Evolutionary conservation across 2,888 invertebrate genomes (phyloP).

Genomic region (Omphaloscelis lunosa): DNA sequence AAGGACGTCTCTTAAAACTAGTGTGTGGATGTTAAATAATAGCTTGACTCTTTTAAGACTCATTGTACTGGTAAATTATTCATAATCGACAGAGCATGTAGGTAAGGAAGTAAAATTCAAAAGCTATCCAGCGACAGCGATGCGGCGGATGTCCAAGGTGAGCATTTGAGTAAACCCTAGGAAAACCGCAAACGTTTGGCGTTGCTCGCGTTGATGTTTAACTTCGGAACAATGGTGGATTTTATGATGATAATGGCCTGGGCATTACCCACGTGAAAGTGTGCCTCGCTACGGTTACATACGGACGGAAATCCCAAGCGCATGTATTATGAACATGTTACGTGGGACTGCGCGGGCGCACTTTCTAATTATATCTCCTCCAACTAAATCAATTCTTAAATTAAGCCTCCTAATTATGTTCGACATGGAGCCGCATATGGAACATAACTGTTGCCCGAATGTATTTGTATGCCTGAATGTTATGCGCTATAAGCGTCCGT

Average conservation of each 20-base stretch:
- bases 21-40: conserved; percentile 24
- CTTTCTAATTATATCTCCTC: conserved; percentile 75
- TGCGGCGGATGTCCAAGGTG: conserved; percentile 27
- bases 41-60: neutral
- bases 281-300: conserved; percentile 70
- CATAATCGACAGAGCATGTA: neutral
- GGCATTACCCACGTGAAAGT: conserved; percentile 85
- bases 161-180: conserved; percentile 55
- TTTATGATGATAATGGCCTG: conserved; percentile 66
- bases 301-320: conserved; percentile 79
- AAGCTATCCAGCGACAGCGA: conserved; percentile 2
- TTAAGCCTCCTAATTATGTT: conserved; percentile 40
- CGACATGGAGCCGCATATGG: conserved; percentile 25
- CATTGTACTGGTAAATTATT: neutral
- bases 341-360: conserved; percentile 68
- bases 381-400: conserved; percentile 41
- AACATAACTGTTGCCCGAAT: conserved; percentile 2
- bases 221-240: conserved; percentile 65
- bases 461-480: conserved; percentile 9
- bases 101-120: conserved; percentile 21
- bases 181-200: conserved; percentile 69
- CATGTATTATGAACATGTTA: conserved; percentile 71
- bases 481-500: conserved; percentile 4
- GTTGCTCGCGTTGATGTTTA: conserved; percentile 29
- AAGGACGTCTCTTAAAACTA: conserved; percentile 23